Base-by-base conservation (phyloP, 2,888 invertebrate species). In the Pycnomerus fuliginosus region DNA sequence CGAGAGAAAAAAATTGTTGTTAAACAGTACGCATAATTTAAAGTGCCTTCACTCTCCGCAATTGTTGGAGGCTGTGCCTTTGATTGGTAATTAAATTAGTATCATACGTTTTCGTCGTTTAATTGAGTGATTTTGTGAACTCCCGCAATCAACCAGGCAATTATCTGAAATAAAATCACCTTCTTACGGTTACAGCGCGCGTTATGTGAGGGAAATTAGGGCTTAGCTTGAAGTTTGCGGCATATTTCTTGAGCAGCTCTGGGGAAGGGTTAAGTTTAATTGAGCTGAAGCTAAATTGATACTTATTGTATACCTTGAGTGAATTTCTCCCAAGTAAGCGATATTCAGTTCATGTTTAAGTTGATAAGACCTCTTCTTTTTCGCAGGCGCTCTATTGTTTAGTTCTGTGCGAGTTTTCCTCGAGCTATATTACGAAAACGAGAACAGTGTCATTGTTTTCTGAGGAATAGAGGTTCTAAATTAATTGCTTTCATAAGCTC, bases 371-470 rank as follows among this genome's bases (percentile, higher is more conserved):
- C 34, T 34, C 29, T 38, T 38, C 38, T 41, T 34, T 31, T n/a
- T n/a, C 17, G 10, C 25, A n/a, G 31, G 34, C 23, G 12, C 22
- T 23, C 41, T 20, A 34, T 41, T 41, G 41, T 41, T 34, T 34
- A 28, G 34, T 34, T 33, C 34, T 41, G 12, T 41, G 28, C 33
- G 34, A 41, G 25, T 32, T 24, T 16, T 16, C 14, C 27, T 15
- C 23, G 14, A 30, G 38, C 30, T 29, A 38, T 38, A 38, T 29
- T 48, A 48, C 44, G 53, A 50, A 50, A 56, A 54, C 55, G 50
- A 45, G 47, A 54, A 53, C 51, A 50, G 44, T 44, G 51, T 53
- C 53, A 52, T 53, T 53, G 53, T 53, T 52, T 53, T 43, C 42
- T 36, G 43, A 43, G 47, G 39, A 41, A 50, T 49, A 42, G 43